Evolutionary conservation across 2,888 invertebrate genomes (phyloP).

Genomic region (Drosophila lacicola): DNA sequence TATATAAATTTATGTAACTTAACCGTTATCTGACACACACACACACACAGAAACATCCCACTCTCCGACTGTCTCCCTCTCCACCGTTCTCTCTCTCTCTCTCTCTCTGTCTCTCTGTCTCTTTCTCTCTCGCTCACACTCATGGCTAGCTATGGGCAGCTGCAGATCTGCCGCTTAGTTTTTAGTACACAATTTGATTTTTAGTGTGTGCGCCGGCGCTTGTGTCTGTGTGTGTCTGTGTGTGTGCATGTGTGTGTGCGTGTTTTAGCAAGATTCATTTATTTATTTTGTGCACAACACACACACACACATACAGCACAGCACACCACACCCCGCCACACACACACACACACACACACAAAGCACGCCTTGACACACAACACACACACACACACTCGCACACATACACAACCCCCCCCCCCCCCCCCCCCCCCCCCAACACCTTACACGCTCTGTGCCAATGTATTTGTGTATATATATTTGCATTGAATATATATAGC

Average conservation of each 20-base stretch:
- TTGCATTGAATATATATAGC: conserved; percentile 48
- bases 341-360: not conserved
- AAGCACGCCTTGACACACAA: conserved; percentile 2
- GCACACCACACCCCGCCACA: conserved; percentile 9
- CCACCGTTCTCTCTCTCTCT: not conserved
- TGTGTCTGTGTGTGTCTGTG: not conserved
- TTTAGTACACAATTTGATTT: conserved; percentile 69
- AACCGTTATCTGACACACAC: conserved; percentile 18
- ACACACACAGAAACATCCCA: conserved; percentile 3
- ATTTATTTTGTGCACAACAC: conserved; percentile 20
- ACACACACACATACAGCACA: conserved; percentile 11
- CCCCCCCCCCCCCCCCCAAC: not conserved
- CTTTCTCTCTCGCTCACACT: conserved; percentile 41
- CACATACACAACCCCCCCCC: conserved; percentile 1
- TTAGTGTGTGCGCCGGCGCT: conserved; percentile 32
- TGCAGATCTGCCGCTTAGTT: conserved; percentile 72
- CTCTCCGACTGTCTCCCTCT: not conserved
- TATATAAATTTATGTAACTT: conserved; percentile 14
- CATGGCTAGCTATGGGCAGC: conserved; percentile 77
- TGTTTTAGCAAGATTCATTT: not conserved
- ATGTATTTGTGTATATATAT: conserved; percentile 49
- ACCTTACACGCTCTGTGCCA: conserved; percentile 24
- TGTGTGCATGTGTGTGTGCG: conserved; percentile 10
- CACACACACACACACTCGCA: conserved; percentile 11
- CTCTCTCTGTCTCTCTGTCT: not conserved